phyloP scores from a whole-genome alignment of 2,797 vertebrate genomes.

The Hapalemur alaotrensis region DNA sequence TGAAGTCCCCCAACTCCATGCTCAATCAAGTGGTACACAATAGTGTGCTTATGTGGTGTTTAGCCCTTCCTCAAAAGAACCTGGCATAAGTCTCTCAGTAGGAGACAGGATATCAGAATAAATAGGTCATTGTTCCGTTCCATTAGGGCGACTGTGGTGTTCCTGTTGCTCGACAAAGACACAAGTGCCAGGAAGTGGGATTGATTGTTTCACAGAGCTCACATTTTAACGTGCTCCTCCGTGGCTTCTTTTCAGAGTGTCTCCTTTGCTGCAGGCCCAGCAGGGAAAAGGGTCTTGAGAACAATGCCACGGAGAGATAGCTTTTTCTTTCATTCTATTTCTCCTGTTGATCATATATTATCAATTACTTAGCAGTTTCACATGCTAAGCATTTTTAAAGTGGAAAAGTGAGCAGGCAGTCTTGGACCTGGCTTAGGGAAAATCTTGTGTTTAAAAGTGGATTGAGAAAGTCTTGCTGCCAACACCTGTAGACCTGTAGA shows the following conservation, averaged over 20 bases:
- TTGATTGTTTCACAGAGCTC: neutral
- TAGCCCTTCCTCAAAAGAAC: constrained; percentile 49
- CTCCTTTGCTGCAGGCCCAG: neutral
- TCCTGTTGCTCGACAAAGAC: constrained; percentile 60
- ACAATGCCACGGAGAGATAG: neutral
- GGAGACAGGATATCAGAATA: constrained; percentile 64
- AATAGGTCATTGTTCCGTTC: constrained; percentile 45
- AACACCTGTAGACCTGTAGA: neutral
- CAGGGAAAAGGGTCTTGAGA: neutral
- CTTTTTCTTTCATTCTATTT: neutral
- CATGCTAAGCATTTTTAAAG: neutral
- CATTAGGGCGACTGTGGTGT: neutral
- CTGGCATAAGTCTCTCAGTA: constrained; percentile 47
- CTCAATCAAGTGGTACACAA: constrained; percentile 39
- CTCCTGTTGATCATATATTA: neutral
- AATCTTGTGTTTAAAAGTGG: neutral
- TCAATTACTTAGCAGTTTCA: neutral
- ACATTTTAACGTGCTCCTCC: neutral
- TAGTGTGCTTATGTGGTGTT: constrained; percentile 25
- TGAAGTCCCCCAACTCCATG: neutral
- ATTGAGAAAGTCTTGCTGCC: neutral
- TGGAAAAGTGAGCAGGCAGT: neutral
- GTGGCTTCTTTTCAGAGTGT: neutral
- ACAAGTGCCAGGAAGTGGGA: constrained; percentile 20
- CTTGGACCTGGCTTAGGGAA: neutral